A percentile compares a stretch with the other conserved stretches of the same genome.
These are phyloP conservation scores for Sminthopsis crassicaudata DNA, from an alignment of 2,113 vertebrate species.

Conservation along the genomic window DNA sequence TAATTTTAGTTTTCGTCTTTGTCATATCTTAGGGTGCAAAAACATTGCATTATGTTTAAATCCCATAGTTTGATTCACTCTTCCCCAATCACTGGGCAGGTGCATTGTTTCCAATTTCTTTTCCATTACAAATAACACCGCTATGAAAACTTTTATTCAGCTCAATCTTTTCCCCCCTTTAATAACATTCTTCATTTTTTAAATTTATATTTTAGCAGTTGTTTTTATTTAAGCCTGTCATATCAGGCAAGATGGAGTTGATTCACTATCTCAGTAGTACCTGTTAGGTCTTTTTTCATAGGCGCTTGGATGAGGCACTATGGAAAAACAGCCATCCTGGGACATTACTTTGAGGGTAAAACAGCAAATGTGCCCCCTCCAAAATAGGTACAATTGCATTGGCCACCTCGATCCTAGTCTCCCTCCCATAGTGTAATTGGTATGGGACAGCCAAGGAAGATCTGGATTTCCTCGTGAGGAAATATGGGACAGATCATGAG, in stretches of 20 bases:
- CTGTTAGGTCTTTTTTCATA: neutral
- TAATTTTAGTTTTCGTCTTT: neutral
- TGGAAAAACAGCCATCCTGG: neutral
- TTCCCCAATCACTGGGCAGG: too few species aligned
- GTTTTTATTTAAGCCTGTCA: neutral
- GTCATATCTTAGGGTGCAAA: neutral
- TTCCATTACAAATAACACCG: neutral
- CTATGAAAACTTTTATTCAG: neutral
- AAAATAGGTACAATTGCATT: neutral
- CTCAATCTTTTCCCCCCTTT: neutral
- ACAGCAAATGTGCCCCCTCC: neutral
- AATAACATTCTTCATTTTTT: neutral
- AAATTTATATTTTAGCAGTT: neutral
- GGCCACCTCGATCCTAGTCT: neutral
- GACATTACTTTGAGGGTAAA: neutral
- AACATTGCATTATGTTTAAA: neutral
- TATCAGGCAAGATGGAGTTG: neutral
- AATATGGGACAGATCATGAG: too few species aligned
- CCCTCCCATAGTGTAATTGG: neutral
- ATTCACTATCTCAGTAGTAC: neutral
- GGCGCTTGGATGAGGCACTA: neutral
- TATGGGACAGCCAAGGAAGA: neutral
- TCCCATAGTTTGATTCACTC: neutral
- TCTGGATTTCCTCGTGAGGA: neutral
- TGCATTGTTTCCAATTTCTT: neutral